These are phyloP conservation scores for Mirounga angustirostris DNA, from an alignment of 2,113 vertebrate species.

Conservation along the genomic window DNA sequence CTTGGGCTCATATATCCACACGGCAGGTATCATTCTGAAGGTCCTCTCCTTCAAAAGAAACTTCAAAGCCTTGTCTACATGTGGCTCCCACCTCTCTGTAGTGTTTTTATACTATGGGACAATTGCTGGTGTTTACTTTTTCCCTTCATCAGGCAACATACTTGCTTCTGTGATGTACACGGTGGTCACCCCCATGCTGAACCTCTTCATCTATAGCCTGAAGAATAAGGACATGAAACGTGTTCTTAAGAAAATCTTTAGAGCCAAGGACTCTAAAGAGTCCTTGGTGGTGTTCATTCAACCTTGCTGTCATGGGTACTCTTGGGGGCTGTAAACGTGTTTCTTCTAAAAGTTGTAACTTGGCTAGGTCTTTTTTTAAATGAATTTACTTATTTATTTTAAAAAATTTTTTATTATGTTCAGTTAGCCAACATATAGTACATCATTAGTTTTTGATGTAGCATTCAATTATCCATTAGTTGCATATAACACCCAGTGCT, in stretches of 20 bases:
- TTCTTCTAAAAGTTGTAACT: not conserved
- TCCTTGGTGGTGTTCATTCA: not conserved
- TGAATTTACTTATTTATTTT: no score
- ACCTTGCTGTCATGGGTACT: not conserved
- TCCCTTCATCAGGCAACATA: not conserved
- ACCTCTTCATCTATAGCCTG: not conserved
- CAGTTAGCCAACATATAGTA: no score
- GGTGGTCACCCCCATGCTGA: not conserved
- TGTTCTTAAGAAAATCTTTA: not conserved
- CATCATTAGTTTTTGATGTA: no score
- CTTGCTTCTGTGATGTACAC: conserved; percentile 51
- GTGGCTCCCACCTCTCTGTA: not conserved
- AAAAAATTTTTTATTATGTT: no score
- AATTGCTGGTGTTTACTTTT: conserved; percentile 24
- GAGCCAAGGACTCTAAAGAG: not conserved
- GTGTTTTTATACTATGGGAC: conserved; percentile 65
- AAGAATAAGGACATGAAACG: not conserved
- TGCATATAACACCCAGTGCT: no score
- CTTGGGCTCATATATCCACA: conserved; percentile 35
- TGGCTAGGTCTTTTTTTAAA: no score
- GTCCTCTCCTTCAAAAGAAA: not conserved
- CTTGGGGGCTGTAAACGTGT: not conserved
- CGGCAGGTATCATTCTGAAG: not conserved
- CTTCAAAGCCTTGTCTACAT: conserved; percentile 52
- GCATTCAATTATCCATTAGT: no score